Base-by-base conservation (phyloP, 2,888 invertebrate genomes). In the Calliphora vomitoria region DNA sequence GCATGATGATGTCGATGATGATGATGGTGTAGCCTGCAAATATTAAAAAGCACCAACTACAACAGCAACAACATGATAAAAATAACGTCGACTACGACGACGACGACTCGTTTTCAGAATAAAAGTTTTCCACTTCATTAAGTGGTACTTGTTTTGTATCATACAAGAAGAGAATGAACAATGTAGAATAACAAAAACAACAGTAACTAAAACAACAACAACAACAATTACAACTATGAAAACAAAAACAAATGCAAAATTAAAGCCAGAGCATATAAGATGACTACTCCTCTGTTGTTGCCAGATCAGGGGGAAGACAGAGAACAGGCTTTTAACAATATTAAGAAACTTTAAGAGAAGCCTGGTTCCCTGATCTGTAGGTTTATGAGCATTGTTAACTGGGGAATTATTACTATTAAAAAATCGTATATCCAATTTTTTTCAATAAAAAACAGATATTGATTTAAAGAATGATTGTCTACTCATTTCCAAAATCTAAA, bases 81-180 rank as follows among this genome's bases (percentile, higher is more conserved):
- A 76, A 78, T 44, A 66, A 79, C 68, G 38, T 66, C 81, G 53
- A 78, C 44, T 25, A 25, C 25, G 53, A 78, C 44, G 53, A 78
- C 44, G 35, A 68, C 44, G 82, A 85, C 82, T 85, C 69, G 75
- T 82, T 87, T 87, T 71, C 83, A 75, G 58, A 69, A 85, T 75
- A 85, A 85, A 87, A 85, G 85, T 87, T 87, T 87, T 87, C 87
- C 87, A 87, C 87, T 87, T 87, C 87, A 87, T 87, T 87, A 87
- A 87, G 87, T 87, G 87, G 85, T 75, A 87, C 85, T 85, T 87
- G 85, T 85, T 87, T 87, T 85, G 85, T 85, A 55, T 79, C 84
- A 72, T 66, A 84, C 60, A 82, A 76, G 81, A 62, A 79, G 80
- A 79, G 85, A 71, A 78, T 64, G 58, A 72, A 71, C 83, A 83